Conservation (phyloP, 1,140 invertebrate species). For the Drosophila arizonae region DNA sequence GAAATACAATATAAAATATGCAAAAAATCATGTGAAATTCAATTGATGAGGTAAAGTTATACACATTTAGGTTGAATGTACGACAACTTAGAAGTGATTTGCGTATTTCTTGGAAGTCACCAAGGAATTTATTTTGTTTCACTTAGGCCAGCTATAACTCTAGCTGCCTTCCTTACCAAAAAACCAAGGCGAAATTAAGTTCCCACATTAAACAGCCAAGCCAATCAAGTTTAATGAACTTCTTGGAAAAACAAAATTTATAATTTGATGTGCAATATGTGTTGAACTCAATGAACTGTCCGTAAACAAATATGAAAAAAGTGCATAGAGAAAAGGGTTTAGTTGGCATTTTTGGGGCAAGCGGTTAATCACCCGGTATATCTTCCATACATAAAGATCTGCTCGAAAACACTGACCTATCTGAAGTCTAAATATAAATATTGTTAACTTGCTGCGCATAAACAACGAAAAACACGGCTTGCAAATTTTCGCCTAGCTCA, state of each 20-base stretch:
- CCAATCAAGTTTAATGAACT: constrained; percentile 58
- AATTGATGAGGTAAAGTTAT: background rate
- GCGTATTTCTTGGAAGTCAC: background rate
- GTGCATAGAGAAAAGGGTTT: constrained; percentile 9
- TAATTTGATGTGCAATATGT: constrained; percentile 36
- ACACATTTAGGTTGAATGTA: constrained; percentile 47
- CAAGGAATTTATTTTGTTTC: no score
- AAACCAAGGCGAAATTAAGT: constrained; percentile 5
- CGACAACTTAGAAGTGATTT: constrained; percentile 21
- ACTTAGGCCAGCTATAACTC: background rate
- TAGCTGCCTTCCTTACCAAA: background rate
- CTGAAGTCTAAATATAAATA: constrained; percentile 56
- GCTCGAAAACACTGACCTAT: constrained; percentile 72
- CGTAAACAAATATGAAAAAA: constrained; percentile 10
- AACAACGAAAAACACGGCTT: constrained; percentile 44
- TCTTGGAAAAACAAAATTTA: constrained; percentile 53
- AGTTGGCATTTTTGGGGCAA: constrained; percentile 3
- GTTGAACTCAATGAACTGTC: constrained; percentile 53
- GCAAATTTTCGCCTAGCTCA: constrained; percentile 32
- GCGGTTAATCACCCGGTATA: constrained; percentile 29
- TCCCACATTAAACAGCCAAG: constrained; percentile 42
- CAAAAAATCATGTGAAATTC: constrained; percentile 8
- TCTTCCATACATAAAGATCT: constrained; percentile 28
- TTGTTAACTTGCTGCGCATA: constrained; percentile 52
- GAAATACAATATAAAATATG: constrained; percentile 25